phyloP scores from a whole-genome alignment of 2,888 invertebrate genomes.

The Ametastegia equiseti region DNA sequence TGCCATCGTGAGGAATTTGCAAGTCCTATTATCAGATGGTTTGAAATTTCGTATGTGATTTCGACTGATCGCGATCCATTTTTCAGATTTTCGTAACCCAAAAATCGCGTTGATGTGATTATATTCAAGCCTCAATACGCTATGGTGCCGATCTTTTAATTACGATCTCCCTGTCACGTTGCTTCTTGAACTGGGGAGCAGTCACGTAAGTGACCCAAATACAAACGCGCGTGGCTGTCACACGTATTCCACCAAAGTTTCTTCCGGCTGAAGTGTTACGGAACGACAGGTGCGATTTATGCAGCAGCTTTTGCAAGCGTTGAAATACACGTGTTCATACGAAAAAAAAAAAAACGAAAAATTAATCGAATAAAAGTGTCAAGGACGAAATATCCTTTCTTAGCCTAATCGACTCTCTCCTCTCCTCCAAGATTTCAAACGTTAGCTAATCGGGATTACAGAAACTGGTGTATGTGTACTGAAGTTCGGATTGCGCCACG shows the following conservation, averaged over 20 bases:
- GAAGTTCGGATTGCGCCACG: not conserved
- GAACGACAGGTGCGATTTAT: constrained; percentile 14
- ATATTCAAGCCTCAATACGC: not conserved
- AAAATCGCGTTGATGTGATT: not conserved
- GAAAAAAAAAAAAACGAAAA: not conserved
- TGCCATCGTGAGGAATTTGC: too few relatives aligned
- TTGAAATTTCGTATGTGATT: too few relatives aligned
- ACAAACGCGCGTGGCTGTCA: constrained; percentile 19
- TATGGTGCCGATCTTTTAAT: not conserved
- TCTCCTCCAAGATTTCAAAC: not conserved
- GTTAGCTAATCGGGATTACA: constrained; percentile 2
- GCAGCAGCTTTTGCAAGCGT: not conserved
- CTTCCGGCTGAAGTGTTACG: not conserved
- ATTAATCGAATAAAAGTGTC: not conserved
- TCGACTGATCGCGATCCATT: too few relatives aligned
- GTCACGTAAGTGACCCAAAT: constrained; percentile 24
- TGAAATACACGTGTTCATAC: not conserved
- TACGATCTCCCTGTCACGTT: constrained; percentile 14
- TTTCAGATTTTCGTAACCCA: not conserved
- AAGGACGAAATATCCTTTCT: not conserved
- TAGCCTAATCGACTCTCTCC: constrained; percentile 14
- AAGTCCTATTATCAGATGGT: too few relatives aligned
- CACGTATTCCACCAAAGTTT: constrained; percentile 18
- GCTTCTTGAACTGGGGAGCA: not conserved
- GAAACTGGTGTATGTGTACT: not conserved